Evolutionary conservation across 2,113 vertebrate genomes (phyloP).

Genomic region (Panurus biarmicus): DNA sequence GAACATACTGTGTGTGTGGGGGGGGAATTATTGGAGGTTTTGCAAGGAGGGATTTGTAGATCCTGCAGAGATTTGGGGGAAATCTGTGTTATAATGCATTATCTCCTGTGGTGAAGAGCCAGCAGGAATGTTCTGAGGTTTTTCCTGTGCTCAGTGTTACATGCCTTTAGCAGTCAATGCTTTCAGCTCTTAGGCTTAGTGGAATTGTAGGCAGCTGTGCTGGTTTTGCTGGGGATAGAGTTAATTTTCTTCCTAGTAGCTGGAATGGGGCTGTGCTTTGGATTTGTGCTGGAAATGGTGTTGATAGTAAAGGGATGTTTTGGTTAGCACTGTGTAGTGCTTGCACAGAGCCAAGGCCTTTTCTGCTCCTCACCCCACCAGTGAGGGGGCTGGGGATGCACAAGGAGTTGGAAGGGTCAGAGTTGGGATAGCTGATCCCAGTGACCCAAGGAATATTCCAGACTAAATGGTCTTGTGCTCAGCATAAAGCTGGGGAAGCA

Average conservation of each 20-base stretch:
- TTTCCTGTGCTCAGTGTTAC: background rate
- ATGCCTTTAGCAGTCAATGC: background rate
- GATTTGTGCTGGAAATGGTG: background rate
- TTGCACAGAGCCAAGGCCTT: background rate
- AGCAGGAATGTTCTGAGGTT: constrained; percentile 5
- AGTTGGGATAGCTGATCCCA: background rate
- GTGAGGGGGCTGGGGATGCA: too few species aligned
- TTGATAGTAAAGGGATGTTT: background rate
- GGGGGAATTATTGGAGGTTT: background rate
- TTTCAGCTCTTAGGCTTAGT: background rate
- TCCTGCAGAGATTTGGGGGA: constrained; percentile 9
- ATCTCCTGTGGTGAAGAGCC: constrained; percentile 21
- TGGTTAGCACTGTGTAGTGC: background rate
- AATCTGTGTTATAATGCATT: constrained; percentile 29
- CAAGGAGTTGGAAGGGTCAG: background rate
- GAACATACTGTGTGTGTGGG: background rate
- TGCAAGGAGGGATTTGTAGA: constrained; percentile 25
- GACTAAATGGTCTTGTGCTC: too few species aligned
- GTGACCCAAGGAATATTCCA: background rate
- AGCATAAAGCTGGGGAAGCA: background rate
- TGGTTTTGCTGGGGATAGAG: background rate
- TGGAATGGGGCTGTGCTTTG: background rate
- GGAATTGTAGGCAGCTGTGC: constrained; percentile 9
- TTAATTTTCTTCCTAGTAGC: background rate
- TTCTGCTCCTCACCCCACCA: background rate